Percentiles rank a stretch among this genome's conserved stretches.
Conservation (phyloP, 2,797 vertebrate species). For the Paramormyrops hopkinsi region DNA sequence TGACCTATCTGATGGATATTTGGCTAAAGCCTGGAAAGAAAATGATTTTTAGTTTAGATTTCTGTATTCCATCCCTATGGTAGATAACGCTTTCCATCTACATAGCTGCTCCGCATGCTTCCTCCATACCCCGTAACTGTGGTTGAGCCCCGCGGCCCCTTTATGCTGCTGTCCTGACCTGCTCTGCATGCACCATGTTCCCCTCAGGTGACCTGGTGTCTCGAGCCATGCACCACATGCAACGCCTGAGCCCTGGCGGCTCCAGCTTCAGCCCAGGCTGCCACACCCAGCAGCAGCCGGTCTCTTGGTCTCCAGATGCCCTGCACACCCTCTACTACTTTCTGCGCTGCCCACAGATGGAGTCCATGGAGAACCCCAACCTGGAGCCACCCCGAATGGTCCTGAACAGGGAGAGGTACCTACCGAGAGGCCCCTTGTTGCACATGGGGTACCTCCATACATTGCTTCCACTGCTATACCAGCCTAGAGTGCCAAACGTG, state of each 20-base stretch:
- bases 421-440: background rate
- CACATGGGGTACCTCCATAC: background rate
- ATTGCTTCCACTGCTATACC: background rate
- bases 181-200: conserved; percentile 5
- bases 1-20: background rate
- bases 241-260: conserved; percentile 64
- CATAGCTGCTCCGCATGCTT: background rate
- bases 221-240: conserved; percentile 87
- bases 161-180: background rate
- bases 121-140: background rate
- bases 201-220: conserved; percentile 83
- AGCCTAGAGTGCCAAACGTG: background rate
- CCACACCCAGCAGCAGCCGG: conserved; percentile 66
- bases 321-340: conserved; percentile 91
- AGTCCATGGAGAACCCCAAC: conserved; percentile 87
- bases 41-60: background rate
- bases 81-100: background rate
- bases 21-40: background rate
- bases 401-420: conserved; percentile 74
- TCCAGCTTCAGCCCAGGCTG: conserved; percentile 58
- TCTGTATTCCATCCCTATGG: background rate
- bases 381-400: conserved; percentile 75
- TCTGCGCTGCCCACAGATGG: conserved; percentile 86
- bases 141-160: background rate
- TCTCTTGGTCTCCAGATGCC: conserved; percentile 83